Evolutionary conservation across 1,140 invertebrate genomes (phyloP).

Genomic region (Aphis craccivora): DNA sequence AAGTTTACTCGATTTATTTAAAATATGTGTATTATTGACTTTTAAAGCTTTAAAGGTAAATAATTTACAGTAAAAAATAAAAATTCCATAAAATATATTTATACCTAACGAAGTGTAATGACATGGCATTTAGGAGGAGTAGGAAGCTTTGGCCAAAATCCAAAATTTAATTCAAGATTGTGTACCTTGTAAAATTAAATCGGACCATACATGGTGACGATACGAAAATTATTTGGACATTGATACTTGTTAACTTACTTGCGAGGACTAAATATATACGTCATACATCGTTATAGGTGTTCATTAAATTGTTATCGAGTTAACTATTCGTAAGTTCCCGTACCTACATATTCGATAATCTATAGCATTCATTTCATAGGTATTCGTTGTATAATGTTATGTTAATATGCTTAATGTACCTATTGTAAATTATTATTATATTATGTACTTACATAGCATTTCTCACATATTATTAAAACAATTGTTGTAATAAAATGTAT

Average conservation of each 20-base stretch:
- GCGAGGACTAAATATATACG: neutral
- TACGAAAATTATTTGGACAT: neutral
- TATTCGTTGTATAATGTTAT: neutral
- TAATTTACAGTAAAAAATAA: neutral
- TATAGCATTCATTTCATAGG: neutral
- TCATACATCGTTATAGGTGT: neutral
- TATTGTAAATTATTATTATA: too few species aligned
- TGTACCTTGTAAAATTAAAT: neutral
- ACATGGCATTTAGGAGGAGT: neutral
- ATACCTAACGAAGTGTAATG: neutral
- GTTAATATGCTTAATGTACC: neutral
- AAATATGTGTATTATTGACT: neutral
- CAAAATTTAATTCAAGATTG: conserved; percentile 31
- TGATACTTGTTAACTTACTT: neutral
- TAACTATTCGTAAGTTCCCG: neutral
- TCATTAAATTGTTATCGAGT: neutral
- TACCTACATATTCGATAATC: neutral
- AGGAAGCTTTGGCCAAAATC: conserved; percentile 38
- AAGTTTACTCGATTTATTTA: neutral
- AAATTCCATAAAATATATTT: neutral
- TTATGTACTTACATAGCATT: neutral
- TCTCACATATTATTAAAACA: neutral
- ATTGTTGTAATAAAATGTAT: neutral
- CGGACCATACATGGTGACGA: neutral
- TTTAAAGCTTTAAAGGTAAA: neutral